Conservation (phyloP, 2,797 vertebrate species). For the Myripristis murdjan region DNA sequence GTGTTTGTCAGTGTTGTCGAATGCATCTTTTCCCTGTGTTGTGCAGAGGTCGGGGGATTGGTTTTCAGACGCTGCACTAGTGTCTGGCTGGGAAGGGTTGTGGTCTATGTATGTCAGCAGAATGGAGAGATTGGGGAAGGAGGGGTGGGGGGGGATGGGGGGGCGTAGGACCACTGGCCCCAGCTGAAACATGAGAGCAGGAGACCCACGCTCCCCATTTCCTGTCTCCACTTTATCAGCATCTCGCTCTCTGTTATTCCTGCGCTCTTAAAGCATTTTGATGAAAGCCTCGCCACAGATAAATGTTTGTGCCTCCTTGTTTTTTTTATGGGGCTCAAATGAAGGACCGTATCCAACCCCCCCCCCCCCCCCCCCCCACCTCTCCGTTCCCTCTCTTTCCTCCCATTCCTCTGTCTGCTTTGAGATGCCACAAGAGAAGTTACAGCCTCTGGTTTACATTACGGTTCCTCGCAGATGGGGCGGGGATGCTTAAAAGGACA, state of each 20-base stretch:
- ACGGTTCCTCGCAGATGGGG: slow-evolving; percentile 71
- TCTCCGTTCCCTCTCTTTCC: slow-evolving; percentile 17
- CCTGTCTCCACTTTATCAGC: slow-evolving; percentile 87
- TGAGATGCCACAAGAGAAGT: slow-evolving; percentile 81
- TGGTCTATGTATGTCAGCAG: slow-evolving; percentile 81
- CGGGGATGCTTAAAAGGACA: slow-evolving; percentile 75
- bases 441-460: slow-evolving; percentile 86
- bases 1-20: slow-evolving; percentile 25
- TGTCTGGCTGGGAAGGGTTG: slow-evolving; percentile 68
- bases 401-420: slow-evolving; percentile 79
- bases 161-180: slow-evolving; percentile 55
- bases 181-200: slow-evolving; percentile 78
- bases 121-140: slow-evolving; percentile 42
- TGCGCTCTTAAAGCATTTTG: slow-evolving; percentile 77
- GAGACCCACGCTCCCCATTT: slow-evolving; percentile 79
- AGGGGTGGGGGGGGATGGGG: neutral
- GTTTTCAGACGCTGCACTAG: slow-evolving; percentile 73
- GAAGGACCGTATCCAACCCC: slow-evolving; percentile 74
- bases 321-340: slow-evolving; percentile 85
- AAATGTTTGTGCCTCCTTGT: slow-evolving; percentile 84
- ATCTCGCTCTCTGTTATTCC: slow-evolving; percentile 81
- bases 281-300: slow-evolving; percentile 83
- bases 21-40: slow-evolving; percentile 54
- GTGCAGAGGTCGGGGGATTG: slow-evolving; percentile 26
- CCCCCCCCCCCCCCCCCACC: neutral